phyloP scores from a whole-genome alignment of 1,140 invertebrate genomes.

The Platorchestia sp. region DNA sequence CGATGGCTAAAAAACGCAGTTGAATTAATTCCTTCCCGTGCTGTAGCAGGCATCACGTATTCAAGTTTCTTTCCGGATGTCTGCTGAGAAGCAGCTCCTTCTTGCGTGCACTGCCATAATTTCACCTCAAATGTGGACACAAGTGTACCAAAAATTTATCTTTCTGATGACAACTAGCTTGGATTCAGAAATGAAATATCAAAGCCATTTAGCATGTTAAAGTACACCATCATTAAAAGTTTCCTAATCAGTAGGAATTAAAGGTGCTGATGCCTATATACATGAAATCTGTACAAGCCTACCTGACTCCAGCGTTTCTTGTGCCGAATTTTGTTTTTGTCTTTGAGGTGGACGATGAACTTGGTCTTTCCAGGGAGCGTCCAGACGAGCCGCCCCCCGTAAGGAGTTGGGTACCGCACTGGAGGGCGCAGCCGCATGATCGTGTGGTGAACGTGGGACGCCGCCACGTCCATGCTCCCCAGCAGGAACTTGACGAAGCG shows the following conservation, averaged over 20 bases:
- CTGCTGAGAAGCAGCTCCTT: too few relatives aligned
- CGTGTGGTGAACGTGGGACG: conserved; percentile 94
- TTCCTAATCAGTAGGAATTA: background rate
- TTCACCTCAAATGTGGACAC: too few relatives aligned
- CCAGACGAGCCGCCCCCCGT: conserved; percentile 95
- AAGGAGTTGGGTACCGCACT: conserved; percentile 93
- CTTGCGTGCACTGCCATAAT: too few relatives aligned
- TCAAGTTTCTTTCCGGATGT: too few relatives aligned
- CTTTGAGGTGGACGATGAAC: conserved; percentile 97
- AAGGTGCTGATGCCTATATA: background rate
- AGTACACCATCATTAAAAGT: background rate
- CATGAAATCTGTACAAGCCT: background rate
- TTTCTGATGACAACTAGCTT: too few relatives aligned
- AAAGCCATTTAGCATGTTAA: background rate
- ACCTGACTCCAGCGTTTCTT: conserved; percentile 92
- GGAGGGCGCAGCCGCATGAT: conserved; percentile 85
- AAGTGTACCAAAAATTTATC: too few relatives aligned
- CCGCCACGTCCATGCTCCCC: conserved; percentile 93
- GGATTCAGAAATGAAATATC: background rate
- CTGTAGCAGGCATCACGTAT: too few relatives aligned
- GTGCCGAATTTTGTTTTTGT: conserved; percentile 96
- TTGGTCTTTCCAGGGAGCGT: conserved; percentile 97
- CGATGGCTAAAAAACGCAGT: too few relatives aligned
- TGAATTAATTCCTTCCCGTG: too few relatives aligned
- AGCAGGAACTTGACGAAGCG: conserved; percentile 95